phyloP scores from a whole-genome alignment of 2,113 vertebrate species.

The Pantherophis guttatus region DNA sequence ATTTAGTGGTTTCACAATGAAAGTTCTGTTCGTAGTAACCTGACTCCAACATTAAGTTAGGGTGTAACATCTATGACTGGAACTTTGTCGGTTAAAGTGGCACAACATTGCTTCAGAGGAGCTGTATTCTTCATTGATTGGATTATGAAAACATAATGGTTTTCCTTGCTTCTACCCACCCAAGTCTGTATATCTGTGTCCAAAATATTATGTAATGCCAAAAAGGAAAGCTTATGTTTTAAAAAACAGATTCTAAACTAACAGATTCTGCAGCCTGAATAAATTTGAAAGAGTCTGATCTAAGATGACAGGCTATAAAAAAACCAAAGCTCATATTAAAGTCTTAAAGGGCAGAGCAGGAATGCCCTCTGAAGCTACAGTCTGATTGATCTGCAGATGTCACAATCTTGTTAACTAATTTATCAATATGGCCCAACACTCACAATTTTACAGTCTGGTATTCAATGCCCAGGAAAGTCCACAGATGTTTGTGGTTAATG shows the following conservation, averaged over 20 bases:
- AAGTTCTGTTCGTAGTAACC: constrained; percentile 60
- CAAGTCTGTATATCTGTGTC: background rate
- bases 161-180: constrained; percentile 18
- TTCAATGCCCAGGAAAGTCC: background rate
- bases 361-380: background rate
- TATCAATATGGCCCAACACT: background rate
- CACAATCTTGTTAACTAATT: background rate
- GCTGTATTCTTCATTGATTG: background rate
- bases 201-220: background rate
- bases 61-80: constrained; percentile 45
- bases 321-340: background rate
- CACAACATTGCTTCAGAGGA: constrained; percentile 12
- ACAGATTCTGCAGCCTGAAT: background rate
- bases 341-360: background rate
- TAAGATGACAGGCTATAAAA: background rate
- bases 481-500: background rate
- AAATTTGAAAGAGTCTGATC: background rate
- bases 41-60: constrained; percentile 44
- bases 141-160: background rate
- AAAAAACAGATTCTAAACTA: background rate
- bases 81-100: constrained; percentile 30
- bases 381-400: background rate
- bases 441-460: background rate
- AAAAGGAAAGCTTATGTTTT: background rate
- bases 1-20: constrained; percentile 19